Evolutionary conservation across 1,140 invertebrate genomes (phyloP), one percentile per base, ranked within the genome.

Genomic region (Bombus waltoni): DNA sequence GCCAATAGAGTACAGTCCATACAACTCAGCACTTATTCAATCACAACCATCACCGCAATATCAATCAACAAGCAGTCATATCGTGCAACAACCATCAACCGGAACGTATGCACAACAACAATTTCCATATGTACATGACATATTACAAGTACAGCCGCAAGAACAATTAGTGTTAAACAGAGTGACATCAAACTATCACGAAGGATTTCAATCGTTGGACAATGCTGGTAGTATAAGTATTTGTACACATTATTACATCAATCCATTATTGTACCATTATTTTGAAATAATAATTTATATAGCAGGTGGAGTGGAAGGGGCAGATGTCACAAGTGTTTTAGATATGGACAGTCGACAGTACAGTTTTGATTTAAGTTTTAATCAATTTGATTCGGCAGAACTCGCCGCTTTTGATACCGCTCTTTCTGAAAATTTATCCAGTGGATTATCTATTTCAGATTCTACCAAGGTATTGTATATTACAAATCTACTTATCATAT

Each of bases 321-420:
- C 35, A 25, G 73, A 74, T 77, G 76, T 77, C 15, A 86, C 81
- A 18, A 91, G 78, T 32, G 70, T 91, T 59, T 75, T 93, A 66
- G 89, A 92, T 70, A 87, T 93, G 87, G 92, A 93, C 73, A 92
- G n/a, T 78, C 88, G 91, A n/a, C 90, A 91, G n/a, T 91, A 79
- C 35, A 91, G 86, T 77, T 91, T 92, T 38, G 85, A 92, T 35
- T 83, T 85, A 66, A 90, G 82, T 81, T 44, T 92, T 13, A 90
- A 89, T 85, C 85, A 77, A 42, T 65, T 88, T 13, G 85, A 90
- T 77, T 92, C 90, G 2, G 83, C 76, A 32, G 92, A 93, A 35
- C 77, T 93, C 0, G 87, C 88, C 13, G 83, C 85, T n/a, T 86
- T 93, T 74, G 89, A 87, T 32, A 88, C 82, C 35, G 81, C 80